These are phyloP conservation scores for Colletes gigas DNA, from an alignment of 1,140 invertebrate species.

Conservation along the genomic window DNA sequence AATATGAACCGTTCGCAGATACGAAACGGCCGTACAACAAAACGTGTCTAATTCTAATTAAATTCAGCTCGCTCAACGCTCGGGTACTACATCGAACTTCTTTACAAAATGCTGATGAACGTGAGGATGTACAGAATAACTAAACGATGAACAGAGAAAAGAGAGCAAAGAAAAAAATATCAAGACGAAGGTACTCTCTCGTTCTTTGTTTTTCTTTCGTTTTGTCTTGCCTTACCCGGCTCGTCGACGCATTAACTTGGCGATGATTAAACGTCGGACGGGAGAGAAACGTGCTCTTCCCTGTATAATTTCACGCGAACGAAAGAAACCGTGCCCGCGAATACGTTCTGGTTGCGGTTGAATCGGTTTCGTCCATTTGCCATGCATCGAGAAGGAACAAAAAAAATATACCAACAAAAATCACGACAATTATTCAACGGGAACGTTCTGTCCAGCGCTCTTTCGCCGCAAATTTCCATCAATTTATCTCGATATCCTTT, in stretches of 20 bases:
- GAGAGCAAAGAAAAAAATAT: conserved; percentile 22
- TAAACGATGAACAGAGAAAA: conserved; percentile 33
- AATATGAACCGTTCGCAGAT: neutral
- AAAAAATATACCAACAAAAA: neutral
- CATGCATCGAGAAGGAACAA: conserved; percentile 35
- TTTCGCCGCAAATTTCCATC: too few relatives aligned
- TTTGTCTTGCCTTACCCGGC: conserved; percentile 38
- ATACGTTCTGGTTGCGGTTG: neutral
- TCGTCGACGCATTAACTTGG: conserved; percentile 22
- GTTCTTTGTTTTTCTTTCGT: neutral
- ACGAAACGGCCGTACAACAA: conserved; percentile 19
- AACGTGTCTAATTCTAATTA: conserved; percentile 47
- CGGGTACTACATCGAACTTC: conserved; percentile 39
- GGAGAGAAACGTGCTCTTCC: conserved; percentile 6
- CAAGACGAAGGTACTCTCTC: conserved; percentile 6
- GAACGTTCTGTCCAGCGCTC: too few relatives aligned
- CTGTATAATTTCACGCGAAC: neutral
- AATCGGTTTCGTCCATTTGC: conserved; percentile 11
- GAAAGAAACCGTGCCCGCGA: conserved; percentile 25
- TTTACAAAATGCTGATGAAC: conserved; percentile 52
- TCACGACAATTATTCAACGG: neutral
- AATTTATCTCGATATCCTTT: too few relatives aligned
- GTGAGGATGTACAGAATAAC: conserved; percentile 43
- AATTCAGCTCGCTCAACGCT: conserved; percentile 42
- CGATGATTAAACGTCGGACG: conserved; percentile 1